Evolutionary conservation across 2,888 invertebrate genomes (phyloP), one percentile per base, ranked within the genome.

Genomic region (Nezara viridula): DNA sequence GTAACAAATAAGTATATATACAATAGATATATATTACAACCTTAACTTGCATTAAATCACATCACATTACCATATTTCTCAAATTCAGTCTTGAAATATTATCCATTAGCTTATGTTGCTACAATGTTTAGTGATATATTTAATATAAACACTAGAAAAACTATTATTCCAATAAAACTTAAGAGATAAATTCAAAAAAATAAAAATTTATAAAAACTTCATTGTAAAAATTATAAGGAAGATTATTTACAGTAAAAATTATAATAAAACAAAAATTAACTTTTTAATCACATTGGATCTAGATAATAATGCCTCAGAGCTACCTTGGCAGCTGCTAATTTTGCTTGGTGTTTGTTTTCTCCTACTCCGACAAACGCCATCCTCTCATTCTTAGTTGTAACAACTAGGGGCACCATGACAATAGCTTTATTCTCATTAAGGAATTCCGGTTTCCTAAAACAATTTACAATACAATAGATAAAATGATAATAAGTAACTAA

Each of bases 301-400:
- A 50, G 27, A 86, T 77, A 73, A 49, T 85, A 90, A 52, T 90
- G 81, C 16, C 91, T 86, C 55, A 97, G 93, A 0, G 97, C 97
- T 89, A 96, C 94, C 92, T 97, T 97, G 0, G 97, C 95, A 0
- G 97, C 97, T 0, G 97, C 96, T 47, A 95, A 94, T 92, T 96
- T 97, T 0, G 97, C 97, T 92, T 95, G 94, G 24, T 93, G 93
- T 92, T 95, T 95, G 92, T 96, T 97, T 0, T 92, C 92, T 0
- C 97, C 97, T 91, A 96, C 95, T 0, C 97, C 97, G 92, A 95
- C 93, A 0, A 96, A 96, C 0, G 93, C 93, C 90, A 94, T 94
- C 32, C 93, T 93, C 37, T 94, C 93, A 49, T 73, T 47, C 21
- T 89, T 89, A 44, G 90, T 49, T 9, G 87, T 86, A 2, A 92